These are phyloP conservation scores for Seira musarum DNA, from an alignment of 2,888 invertebrate genomes.

Conservation along the genomic window DNA sequence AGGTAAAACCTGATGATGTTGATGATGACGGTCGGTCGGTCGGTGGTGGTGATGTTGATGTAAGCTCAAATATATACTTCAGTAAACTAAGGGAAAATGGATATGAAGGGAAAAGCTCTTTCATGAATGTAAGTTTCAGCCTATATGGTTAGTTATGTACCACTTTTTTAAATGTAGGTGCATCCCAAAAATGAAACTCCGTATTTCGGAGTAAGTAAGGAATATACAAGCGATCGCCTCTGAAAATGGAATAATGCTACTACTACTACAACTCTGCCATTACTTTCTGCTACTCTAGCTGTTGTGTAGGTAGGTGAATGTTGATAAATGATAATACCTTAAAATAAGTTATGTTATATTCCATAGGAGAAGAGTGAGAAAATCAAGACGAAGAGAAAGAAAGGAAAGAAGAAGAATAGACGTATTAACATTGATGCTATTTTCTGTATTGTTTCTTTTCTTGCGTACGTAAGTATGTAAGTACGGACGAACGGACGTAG, in stretches of 20 bases:
- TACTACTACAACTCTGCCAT: too few relatives aligned
- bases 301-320: slow-evolving; percentile 5
- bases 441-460: slow-evolving; percentile 4
- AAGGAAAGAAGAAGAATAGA: slow-evolving; percentile 14
- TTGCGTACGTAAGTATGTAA: background rate
- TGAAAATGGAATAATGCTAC: slow-evolving; percentile 1
- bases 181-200: background rate
- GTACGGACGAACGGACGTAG: background rate
- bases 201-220: background rate
- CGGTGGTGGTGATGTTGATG: slow-evolving; percentile 3
- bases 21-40: background rate
- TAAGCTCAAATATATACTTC: background rate
- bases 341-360: slow-evolving; percentile 4
- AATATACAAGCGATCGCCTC: background rate
- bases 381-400: slow-evolving; percentile 18
- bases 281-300: too few relatives aligned
- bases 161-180: background rate
- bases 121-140: background rate
- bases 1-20: background rate
- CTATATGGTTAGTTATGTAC: background rate
- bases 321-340: slow-evolving; percentile 6
- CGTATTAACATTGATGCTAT: background rate
- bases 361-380: slow-evolving; percentile 11
- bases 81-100: background rate
- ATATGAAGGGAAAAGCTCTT: background rate